Conservation (phyloP, 2,888 invertebrate species). For the Falcaria lacertinaria region DNA sequence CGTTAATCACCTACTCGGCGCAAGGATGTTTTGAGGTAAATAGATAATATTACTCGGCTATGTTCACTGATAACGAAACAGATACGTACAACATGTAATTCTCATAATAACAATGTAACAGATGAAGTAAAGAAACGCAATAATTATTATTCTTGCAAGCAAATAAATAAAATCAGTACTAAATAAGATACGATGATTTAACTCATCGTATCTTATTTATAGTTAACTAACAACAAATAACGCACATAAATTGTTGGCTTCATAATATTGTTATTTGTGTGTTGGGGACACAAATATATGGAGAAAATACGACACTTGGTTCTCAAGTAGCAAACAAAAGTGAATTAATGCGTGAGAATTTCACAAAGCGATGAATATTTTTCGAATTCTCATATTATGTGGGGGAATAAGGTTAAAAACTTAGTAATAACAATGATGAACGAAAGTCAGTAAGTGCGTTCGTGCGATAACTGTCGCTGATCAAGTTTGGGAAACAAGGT, state of each 20-base stretch:
- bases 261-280: no score
- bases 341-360: conserved; percentile 8
- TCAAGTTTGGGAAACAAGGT: conserved; percentile 73
- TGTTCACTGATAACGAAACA: background rate
- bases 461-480: conserved; percentile 60
- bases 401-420: conserved; percentile 19
- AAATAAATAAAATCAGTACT: no score
- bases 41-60: conserved; percentile 18
- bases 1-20: conserved; percentile 43
- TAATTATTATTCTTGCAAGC: no score
- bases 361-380: conserved; percentile 14
- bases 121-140: no score
- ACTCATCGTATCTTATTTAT: no score
- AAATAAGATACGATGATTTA: no score
- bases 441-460: conserved; percentile 49
- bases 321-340: background rate
- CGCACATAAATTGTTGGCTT: no score
- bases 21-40: conserved; percentile 38
- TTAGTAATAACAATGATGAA: conserved; percentile 48
- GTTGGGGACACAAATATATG: background rate
- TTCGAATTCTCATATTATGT: conserved; percentile 7
- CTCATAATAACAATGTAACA: no score
- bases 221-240: no score
- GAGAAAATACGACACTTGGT: background rate
- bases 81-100: background rate